These are phyloP conservation scores for Magallana angulata DNA, from an alignment of 1,140 invertebrate genomes.

Conservation along the genomic window DNA sequence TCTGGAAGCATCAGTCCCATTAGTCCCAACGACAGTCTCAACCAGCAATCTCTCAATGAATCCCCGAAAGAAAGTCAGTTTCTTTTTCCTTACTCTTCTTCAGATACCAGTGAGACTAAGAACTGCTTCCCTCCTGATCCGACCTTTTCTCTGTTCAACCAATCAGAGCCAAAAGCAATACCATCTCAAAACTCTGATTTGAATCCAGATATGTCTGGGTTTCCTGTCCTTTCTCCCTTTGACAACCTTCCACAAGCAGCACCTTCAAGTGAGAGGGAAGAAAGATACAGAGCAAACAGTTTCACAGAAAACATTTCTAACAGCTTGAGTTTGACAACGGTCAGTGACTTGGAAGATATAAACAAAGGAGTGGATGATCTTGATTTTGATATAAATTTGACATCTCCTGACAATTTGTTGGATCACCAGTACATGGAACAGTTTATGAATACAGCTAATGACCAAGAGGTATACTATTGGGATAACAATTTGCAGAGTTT, in stretches of 20 bases:
- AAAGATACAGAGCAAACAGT: not conserved
- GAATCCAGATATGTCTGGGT: not conserved
- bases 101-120: not conserved
- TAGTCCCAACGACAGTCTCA: constrained; percentile 3
- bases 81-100: constrained; percentile 4
- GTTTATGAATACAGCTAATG: not conserved
- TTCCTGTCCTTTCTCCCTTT: constrained; percentile 38
- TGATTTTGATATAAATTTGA: not conserved
- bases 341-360: constrained; percentile 12
- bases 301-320: constrained; percentile 2
- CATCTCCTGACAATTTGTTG: not conserved
- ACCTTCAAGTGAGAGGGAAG: constrained; percentile 1
- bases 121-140: not conserved
- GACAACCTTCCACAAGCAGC: constrained; percentile 25
- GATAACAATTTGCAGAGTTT: constrained; percentile 6
- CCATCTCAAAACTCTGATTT: not conserved
- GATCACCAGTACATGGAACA: not conserved
- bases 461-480: not conserved
- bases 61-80: not conserved
- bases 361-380: not conserved
- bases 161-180: constrained; percentile 6
- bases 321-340: not conserved
- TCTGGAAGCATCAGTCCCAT: not conserved
- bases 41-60: not conserved
- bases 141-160: not conserved